Conservation (phyloP, 30 jellyfish, hydroid and myxozoan species). For the Pelagia noctiluca region DNA sequence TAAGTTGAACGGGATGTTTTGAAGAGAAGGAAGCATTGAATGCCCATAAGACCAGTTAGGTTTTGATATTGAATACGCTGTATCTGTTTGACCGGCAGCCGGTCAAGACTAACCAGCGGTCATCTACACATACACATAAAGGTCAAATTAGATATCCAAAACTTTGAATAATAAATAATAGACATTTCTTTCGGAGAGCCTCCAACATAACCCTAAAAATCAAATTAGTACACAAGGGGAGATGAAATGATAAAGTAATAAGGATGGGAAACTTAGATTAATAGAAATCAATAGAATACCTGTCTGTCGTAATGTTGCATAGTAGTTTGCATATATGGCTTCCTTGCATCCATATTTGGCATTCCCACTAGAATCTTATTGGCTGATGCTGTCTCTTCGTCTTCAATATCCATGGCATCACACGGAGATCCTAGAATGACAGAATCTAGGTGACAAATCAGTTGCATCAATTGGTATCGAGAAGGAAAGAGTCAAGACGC, state of each 20-base stretch:
- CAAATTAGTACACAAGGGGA: not conserved
- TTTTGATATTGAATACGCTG: too few species aligned
- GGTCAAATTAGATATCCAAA: too few species aligned
- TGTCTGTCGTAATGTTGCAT: constrained; percentile 36
- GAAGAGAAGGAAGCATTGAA: too few species aligned
- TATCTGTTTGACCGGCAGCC: too few species aligned
- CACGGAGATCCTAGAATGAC: not conserved
- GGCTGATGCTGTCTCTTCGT: constrained; percentile 19
- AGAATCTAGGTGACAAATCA: not conserved
- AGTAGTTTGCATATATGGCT: not conserved
- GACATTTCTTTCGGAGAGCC: too few species aligned
- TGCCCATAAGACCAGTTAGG: too few species aligned
- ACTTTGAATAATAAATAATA: too few species aligned
- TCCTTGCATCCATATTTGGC: constrained; percentile 37
- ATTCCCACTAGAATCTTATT: constrained; percentile 42
- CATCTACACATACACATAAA: too few species aligned
- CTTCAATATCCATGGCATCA: constrained; percentile 64
- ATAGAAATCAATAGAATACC: not conserved
- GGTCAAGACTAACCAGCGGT: too few species aligned
- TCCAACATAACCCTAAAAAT: not conserved
- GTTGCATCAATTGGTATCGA: not conserved
- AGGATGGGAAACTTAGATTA: not conserved
- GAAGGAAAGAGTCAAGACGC: not conserved
- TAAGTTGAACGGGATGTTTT: too few species aligned
- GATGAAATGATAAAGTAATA: not conserved